phyloP scores from a whole-genome alignment of 2,113 vertebrate genomes.

The Clarias magur region DNA sequence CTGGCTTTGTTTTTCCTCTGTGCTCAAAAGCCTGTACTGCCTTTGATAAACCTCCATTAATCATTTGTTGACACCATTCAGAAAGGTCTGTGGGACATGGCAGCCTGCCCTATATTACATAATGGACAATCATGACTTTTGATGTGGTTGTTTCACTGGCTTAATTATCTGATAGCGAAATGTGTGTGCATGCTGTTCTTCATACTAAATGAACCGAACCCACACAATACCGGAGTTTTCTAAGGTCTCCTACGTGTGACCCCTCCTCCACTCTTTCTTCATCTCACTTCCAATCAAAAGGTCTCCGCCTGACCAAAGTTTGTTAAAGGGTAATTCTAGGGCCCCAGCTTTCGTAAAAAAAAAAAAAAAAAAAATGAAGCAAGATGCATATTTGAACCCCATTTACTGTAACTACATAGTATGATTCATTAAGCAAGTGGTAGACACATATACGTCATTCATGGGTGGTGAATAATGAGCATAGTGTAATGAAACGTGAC shows the following conservation, averaged over 20 bases:
- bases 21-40: not conserved
- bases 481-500: not conserved
- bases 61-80: not conserved
- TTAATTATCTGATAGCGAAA: not conserved
- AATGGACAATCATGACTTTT: not conserved
- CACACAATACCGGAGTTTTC: conserved; percentile 3
- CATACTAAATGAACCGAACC: not conserved
- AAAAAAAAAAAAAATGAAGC: not conserved
- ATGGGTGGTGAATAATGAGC: not conserved
- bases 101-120: not conserved
- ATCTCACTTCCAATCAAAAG: conserved; percentile 22
- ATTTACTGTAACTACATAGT: not conserved
- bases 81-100: conserved; percentile 11
- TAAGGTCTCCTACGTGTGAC: not conserved
- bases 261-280: not conserved
- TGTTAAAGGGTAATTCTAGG: not conserved
- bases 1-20: not conserved
- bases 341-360: not conserved
- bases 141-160: conserved; percentile 16
- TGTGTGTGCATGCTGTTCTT: not conserved
- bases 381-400: not conserved
- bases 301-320: not conserved
- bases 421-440: not conserved
- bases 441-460: not conserved
- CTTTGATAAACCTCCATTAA: not conserved